Base-by-base conservation (phyloP, 1,140 invertebrate genomes). In the Sinonovacula constricta region DNA sequence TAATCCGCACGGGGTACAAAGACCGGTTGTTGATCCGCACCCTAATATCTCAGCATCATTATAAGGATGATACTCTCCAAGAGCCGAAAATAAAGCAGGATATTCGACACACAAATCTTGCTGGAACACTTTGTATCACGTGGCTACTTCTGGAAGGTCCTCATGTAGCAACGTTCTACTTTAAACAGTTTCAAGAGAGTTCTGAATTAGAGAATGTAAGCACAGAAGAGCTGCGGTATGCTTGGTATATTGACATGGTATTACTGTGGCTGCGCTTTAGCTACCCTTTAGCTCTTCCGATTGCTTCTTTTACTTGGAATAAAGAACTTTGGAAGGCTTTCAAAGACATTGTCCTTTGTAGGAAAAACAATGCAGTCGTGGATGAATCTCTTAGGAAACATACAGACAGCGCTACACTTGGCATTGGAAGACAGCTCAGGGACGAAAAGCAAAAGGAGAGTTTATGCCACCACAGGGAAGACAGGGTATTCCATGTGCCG, bases 211-310 rank as follows among this genome's bases (percentile, higher is more conserved):
- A 79, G 15, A 36, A 56, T 10, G 65, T 56, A 34, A 59, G 79
- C 0, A 59, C 56, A 24, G 79, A 68, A 36, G 54, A 78, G n/a
- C 45, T 83, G 4, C 60, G 80, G 28, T 85, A 88, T 68, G 78
- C 83, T 10, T 83, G 83, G 78, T 70, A 84, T 69, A 56, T 87
- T 3, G 84, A 86, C 33, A 69, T 85, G 2, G 78, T 83, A 28
- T 84, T 90, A 51, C 65, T 86, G 1, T 90, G 86, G 87, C 76
- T 90, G 72, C 80, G 83, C 33, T 87, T 89, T 70, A 80, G 82
- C 24, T 88, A 83, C 74, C 72, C 86, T 10, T 68, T 86, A 24
- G 66, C 83, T 12, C 78, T 89, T 49, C 89, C 89, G 5, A 63
- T 87, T 56, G 56, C 85, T 18, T 81, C 84, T 2, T 87, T 88